phyloP scores from a whole-genome alignment of 2,888 invertebrate species.

The Orthonevra nobilis region DNA sequence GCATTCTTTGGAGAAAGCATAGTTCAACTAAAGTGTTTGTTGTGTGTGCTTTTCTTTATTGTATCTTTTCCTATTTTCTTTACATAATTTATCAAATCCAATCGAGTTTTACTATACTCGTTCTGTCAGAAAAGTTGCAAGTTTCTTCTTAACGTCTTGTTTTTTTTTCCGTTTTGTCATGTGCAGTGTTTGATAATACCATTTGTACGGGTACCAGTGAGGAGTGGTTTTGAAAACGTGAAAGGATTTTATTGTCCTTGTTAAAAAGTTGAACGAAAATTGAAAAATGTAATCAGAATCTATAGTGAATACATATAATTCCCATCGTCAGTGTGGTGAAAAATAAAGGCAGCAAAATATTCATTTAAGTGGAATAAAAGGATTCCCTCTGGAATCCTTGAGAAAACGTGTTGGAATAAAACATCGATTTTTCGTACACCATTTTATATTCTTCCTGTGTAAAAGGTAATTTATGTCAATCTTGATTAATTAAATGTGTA shows the following conservation, averaged over 20 bases:
- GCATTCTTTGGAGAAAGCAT: constrained; percentile 50
- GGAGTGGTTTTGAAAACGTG: constrained; percentile 36
- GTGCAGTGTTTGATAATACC: constrained; percentile 13
- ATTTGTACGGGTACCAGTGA: neutral
- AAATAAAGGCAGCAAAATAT: constrained; percentile 21
- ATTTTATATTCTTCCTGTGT: constrained; percentile 46
- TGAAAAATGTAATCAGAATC: constrained; percentile 36
- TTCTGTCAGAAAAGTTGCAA: too few species aligned
- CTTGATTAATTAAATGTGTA: too few species aligned
- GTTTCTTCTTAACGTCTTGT: too few species aligned
- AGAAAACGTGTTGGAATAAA: constrained; percentile 57
- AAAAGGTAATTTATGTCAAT: constrained; percentile 52
- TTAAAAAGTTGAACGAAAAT: neutral
- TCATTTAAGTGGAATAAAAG: constrained; percentile 7
- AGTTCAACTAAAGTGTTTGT: constrained; percentile 1
- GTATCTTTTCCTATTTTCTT: constrained; percentile 15
- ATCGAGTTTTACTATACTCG: too few species aligned
- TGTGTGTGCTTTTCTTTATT: constrained; percentile 35
- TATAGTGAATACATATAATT: constrained; percentile 53
- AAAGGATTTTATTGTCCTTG: constrained; percentile 38
- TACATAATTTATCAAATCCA: neutral
- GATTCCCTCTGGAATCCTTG: constrained; percentile 45
- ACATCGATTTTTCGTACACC: constrained; percentile 10
- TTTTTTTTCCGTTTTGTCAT: constrained; percentile 22
- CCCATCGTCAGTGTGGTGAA: constrained; percentile 48